Evolutionary conservation across 2,797 vertebrate species (phyloP).

Genomic region (Myripristis jacobus): DNA sequence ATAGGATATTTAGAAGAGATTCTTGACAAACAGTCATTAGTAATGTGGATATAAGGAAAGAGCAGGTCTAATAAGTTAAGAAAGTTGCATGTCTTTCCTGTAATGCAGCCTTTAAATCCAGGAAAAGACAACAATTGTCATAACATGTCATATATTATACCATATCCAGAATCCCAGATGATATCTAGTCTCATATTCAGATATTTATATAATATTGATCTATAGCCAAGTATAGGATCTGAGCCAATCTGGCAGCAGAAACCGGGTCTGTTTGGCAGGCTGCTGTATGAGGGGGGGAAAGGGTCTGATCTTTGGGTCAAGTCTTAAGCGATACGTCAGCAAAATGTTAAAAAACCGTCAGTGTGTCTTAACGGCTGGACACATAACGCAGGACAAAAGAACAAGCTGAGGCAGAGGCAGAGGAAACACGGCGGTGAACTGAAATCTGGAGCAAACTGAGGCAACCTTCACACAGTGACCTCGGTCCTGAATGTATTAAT

Average conservation of each 20-base stretch:
- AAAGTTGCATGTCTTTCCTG: too few species aligned
- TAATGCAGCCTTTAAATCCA: too few species aligned
- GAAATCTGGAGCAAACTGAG: background rate
- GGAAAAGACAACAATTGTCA: too few species aligned
- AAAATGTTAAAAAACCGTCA: constrained; percentile 25
- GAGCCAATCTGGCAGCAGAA: constrained; percentile 37
- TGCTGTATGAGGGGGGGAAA: constrained; percentile 7
- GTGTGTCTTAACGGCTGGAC: constrained; percentile 18
- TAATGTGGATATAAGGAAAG: too few species aligned
- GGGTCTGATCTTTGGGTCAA: constrained; percentile 28
- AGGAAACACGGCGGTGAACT: background rate
- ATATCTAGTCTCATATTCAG: too few species aligned
- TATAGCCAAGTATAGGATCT: background rate
- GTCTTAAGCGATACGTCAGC: constrained; percentile 24
- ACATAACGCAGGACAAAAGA: constrained; percentile 10
- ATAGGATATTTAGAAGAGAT: too few species aligned
- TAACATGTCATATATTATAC: too few species aligned
- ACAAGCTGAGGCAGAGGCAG: constrained; percentile 1
- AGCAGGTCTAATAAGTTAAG: too few species aligned
- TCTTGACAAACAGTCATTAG: too few species aligned
- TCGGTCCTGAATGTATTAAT: background rate
- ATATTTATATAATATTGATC: constrained; percentile 7
- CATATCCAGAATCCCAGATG: too few species aligned
- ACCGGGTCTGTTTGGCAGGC: constrained; percentile 22
- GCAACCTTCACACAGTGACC: background rate